Base-by-base conservation (phyloP, 2,888 invertebrate species). In the Halictus quadricinctus region DNA sequence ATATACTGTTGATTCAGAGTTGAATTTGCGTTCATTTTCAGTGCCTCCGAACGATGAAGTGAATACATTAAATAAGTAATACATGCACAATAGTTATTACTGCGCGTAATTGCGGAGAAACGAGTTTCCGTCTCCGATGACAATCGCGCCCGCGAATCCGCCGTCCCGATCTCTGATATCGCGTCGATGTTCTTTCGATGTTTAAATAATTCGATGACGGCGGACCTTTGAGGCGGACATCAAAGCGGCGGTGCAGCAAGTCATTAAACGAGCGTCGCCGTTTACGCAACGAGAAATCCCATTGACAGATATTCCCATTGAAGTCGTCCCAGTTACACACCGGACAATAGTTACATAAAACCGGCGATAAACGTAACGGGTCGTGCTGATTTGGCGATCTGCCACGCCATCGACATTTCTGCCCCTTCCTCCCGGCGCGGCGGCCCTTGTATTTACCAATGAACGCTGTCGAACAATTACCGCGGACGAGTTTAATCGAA, bases 311-410 rank as follows among this genome's bases (percentile, higher is more conserved):
- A 66, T 84, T 70, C 66, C 75, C 48, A 36, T 84, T 83, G 84
- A 58, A 76, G 64, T 75, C 72, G 84, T 60, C 79, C 79, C 84
- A 76, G 79, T 85, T 84, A 79, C 79, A 58, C n/a, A 3, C 54
- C 66, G 46, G 50, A 73, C 84, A 60, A 79, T 76, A 69, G 75
- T 75, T 76, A 76, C 85, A 46, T 79, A 85, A 85, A 85, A 84
- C 58, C 54, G 66, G 43, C 76, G 84, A 85, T 79, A 79, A 85
- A 85, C 76, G 84, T 76, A 84, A 79, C 76, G 79, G 48, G 66
- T 13, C 18, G 13, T 43, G 48, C 50, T 76, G 84, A 85, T 85
- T 84, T 85, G 84, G 84, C 84, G 79, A 79, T 73, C 66, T 79
- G 84, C 84, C 84, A 79, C 15, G 69, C 46, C 48, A 84, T 85